Percentiles rank a stretch among this genome's conserved stretches.
Conservation (phyloP, 2,888 invertebrate genomes). For the Agrotis segetum region DNA sequence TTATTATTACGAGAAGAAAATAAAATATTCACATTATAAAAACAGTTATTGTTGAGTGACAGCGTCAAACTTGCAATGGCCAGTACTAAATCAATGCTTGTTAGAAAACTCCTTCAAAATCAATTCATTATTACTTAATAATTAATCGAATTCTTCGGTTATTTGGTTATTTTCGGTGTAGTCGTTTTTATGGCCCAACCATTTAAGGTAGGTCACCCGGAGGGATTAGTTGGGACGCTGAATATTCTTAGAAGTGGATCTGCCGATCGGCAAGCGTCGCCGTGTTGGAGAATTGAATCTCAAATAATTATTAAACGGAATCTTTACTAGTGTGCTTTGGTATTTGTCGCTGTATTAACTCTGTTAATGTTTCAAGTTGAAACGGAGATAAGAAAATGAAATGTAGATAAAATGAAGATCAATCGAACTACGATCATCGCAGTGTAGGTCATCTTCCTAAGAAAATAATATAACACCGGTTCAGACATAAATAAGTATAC, state of each 20-base stretch:
- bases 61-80: too few relatives aligned
- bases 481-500: background rate
- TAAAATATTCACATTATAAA: too few relatives aligned
- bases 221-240: slow-evolving; percentile 9
- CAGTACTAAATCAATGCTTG: too few relatives aligned
- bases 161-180: too few relatives aligned
- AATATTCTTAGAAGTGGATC: slow-evolving; percentile 27
- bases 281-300: background rate
- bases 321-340: background rate
- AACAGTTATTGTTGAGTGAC: too few relatives aligned
- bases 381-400: background rate
- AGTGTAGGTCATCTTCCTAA: background rate
- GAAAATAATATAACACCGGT: background rate
- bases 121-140: too few relatives aligned
- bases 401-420: too few relatives aligned
- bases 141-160: background rate
- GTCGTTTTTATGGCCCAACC: slow-evolving; percentile 26
- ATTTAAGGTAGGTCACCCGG: slow-evolving; percentile 10
- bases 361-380: slow-evolving; percentile 21
- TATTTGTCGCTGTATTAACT: background rate
- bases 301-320: slow-evolving; percentile 30
- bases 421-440: too few relatives aligned
- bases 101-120: too few relatives aligned
- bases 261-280: background rate
- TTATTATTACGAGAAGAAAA: too few relatives aligned